Conservation (phyloP, 2,113 vertebrate genomes). For the Nipponia nippon region DNA sequence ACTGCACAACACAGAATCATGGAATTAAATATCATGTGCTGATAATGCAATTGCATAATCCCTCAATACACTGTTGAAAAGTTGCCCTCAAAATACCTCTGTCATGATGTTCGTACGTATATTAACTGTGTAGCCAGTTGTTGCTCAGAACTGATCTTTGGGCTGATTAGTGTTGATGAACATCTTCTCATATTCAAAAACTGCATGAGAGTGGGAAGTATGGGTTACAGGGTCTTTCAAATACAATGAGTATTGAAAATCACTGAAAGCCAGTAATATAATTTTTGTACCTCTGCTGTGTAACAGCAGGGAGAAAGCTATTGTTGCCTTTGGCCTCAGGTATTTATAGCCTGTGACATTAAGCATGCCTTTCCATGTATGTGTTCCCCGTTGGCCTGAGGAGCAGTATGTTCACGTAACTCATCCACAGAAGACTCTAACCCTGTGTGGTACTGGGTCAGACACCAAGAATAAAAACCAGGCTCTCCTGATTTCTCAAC, state of each 20-base stretch:
- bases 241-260: background rate
- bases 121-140: background rate
- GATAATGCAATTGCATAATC: background rate
- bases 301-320: background rate
- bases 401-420: background rate
- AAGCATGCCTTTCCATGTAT: background rate
- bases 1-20: background rate
- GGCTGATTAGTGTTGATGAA: background rate
- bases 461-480: background rate
- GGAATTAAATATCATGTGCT: background rate
- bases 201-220: background rate
- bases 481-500: background rate
- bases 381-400: background rate
- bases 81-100: background rate
- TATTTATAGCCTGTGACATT: background rate
- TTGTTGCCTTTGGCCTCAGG: background rate
- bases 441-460: background rate
- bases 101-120: background rate
- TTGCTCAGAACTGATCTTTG: background rate
- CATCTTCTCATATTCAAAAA: background rate
- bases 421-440: background rate
- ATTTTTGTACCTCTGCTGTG: background rate
- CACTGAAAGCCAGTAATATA: background rate
- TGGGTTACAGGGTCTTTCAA: slow-evolving; percentile 12
- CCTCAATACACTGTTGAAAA: background rate